These are phyloP conservation scores for Prionailurus viverrinus DNA, from an alignment of 2,113 vertebrate genomes.

Conservation along the genomic window DNA sequence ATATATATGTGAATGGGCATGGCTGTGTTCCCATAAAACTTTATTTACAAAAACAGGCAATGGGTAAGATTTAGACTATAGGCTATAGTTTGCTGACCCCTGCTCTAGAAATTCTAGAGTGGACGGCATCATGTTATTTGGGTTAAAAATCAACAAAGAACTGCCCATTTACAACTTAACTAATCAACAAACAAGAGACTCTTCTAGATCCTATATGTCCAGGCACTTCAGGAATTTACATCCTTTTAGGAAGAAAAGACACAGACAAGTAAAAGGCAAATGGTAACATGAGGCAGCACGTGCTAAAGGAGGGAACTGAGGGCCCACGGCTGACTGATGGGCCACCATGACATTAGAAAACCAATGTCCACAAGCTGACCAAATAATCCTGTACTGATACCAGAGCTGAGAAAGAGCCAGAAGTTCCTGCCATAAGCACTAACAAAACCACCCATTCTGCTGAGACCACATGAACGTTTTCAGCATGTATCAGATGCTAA, in stretches of 20 bases:
- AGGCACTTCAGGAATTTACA: neutral
- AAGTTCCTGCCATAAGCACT: neutral
- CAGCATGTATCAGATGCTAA: neutral
- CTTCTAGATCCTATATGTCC: conserved; percentile 1
- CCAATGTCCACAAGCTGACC: neutral
- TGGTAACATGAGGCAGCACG: neutral
- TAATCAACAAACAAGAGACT: conserved; percentile 14
- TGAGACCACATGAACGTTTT: neutral
- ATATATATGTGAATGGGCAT: neutral
- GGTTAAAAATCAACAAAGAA: conserved; percentile 52
- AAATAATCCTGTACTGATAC: neutral
- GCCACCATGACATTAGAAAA: neutral
- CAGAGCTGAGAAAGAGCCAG: neutral
- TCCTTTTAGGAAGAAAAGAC: conserved; percentile 28
- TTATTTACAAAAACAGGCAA: neutral
- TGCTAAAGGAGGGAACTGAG: neutral
- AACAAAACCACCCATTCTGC: neutral
- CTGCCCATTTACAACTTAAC: conserved; percentile 12
- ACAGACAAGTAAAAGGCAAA: conserved; percentile 23
- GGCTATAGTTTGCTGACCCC: neutral
- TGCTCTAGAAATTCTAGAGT: conserved; percentile 22
- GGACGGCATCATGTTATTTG: neutral
- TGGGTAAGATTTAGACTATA: neutral
- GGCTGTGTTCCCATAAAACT: conserved; percentile 12
- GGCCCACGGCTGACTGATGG: neutral